These are phyloP conservation scores for Chionis minor DNA, from an alignment of 2,113 vertebrate genomes.

Conservation along the genomic window DNA sequence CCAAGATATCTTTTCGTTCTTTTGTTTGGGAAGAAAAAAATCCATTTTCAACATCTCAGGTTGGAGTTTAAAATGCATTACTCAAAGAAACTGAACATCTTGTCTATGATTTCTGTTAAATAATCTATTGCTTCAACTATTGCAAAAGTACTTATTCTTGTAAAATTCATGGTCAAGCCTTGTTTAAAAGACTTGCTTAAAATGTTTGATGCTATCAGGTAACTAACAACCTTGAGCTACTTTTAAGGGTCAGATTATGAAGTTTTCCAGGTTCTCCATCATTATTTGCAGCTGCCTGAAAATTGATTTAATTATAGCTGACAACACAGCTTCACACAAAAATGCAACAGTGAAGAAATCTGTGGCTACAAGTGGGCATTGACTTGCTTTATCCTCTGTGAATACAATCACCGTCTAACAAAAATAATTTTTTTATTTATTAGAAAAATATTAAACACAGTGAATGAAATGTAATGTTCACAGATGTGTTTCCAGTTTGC, in stretches of 20 bases:
- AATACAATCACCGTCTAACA: neutral
- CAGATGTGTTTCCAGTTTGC: neutral
- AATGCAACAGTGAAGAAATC: neutral
- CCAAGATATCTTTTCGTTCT: neutral
- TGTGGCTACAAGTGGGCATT: neutral
- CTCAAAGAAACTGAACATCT: neutral
- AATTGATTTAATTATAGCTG: neutral
- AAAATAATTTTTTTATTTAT: neutral
- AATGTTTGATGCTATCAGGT: neutral
- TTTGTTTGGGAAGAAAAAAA: neutral
- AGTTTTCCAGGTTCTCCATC: neutral
- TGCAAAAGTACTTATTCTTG: neutral
- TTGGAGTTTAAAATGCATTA: neutral
- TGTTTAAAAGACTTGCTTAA: neutral
- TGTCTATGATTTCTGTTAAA: neutral
- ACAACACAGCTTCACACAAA: neutral
- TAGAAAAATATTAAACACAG: neutral
- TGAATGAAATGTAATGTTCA: neutral
- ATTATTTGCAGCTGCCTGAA: neutral
- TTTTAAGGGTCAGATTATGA: neutral
- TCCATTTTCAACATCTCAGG: neutral
- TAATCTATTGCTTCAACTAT: neutral
- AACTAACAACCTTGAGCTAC: neutral
- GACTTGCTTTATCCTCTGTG: neutral
- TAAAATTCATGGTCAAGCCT: neutral